A percentile compares a stretch with the other conserved stretches of the same genome.
Evolutionary conservation across 2,113 vertebrate genomes (phyloP).

Genomic region (Anolis carolinensis): DNA sequence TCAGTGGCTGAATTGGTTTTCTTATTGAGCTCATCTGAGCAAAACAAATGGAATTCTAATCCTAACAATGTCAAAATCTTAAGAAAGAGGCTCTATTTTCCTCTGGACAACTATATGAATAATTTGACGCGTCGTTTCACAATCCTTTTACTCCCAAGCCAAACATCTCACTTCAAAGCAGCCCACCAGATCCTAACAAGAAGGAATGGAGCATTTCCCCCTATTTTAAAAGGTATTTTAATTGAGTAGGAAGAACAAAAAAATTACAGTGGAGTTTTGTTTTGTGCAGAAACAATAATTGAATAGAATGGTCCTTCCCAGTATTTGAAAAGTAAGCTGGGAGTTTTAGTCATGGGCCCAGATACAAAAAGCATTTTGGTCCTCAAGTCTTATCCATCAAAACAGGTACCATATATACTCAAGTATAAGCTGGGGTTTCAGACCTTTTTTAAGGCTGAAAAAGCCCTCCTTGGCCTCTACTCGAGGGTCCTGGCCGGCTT

Average conservation of each 20-base stretch:
- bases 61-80: constrained; percentile 57
- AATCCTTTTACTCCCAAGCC: constrained; percentile 38
- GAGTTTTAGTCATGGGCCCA: too few species aligned
- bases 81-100: constrained; percentile 56
- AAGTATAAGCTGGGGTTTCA: too few species aligned
- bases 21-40: constrained; percentile 58
- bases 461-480: too few species aligned
- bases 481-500: too few species aligned
- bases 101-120: constrained; percentile 45
- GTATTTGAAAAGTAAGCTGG: constrained; percentile 28
- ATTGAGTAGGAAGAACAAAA: constrained; percentile 44
- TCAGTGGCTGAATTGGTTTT: constrained; percentile 2
- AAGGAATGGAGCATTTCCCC: constrained; percentile 7
- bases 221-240: constrained; percentile 26
- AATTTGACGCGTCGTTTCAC: constrained; percentile 48
- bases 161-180: constrained; percentile 5
- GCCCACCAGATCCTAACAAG: constrained; percentile 15
- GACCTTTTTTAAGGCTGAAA: too few species aligned
- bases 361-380: background rate
- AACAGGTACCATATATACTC: background rate
- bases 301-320: constrained; percentile 19
- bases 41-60: constrained; percentile 60
- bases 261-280: background rate
- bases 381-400: background rate
- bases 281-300: background rate